Conservation (phyloP, 1,140 invertebrate species). For the Steinernema feltiae region DNA sequence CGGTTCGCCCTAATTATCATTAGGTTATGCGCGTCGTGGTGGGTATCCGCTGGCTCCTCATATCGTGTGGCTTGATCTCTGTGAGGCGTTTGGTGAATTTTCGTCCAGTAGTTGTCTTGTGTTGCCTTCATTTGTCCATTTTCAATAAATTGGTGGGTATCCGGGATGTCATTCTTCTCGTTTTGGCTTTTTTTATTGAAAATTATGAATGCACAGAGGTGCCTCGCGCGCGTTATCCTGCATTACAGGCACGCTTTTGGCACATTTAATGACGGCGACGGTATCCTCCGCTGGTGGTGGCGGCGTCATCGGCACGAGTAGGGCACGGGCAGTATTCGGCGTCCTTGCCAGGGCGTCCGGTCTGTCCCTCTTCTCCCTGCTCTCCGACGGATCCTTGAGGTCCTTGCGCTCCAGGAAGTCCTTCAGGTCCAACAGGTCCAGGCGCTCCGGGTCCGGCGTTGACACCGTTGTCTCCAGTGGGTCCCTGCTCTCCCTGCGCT, state of each 20-base stretch:
- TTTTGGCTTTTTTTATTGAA: neutral
- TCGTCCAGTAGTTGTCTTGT: too few relatives aligned
- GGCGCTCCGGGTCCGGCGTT: conserved; percentile 3
- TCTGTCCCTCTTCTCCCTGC: conserved; percentile 20
- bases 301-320: neutral
- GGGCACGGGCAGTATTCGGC: neutral
- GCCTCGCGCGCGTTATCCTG: too few relatives aligned
- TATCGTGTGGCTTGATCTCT: too few relatives aligned
- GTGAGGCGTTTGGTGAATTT: too few relatives aligned
- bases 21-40: too few relatives aligned
- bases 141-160: too few relatives aligned
- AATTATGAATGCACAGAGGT: too few relatives aligned
- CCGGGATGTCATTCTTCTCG: neutral
- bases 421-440: conserved; percentile 13
- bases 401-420: conserved; percentile 14
- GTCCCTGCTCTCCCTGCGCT: too few relatives aligned
- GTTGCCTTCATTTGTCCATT: too few relatives aligned
- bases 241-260: neutral
- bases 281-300: neutral
- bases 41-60: too few relatives aligned
- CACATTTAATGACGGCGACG: neutral
- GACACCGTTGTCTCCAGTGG: neutral
- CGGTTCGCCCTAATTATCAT: too few relatives aligned
- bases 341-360: conserved; percentile 24
- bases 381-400: conserved; percentile 23